Evolutionary conservation across 2,113 vertebrate species (phyloP), one percentile per base, ranked within the genome.

Genomic region (Pelecanus crispus): DNA sequence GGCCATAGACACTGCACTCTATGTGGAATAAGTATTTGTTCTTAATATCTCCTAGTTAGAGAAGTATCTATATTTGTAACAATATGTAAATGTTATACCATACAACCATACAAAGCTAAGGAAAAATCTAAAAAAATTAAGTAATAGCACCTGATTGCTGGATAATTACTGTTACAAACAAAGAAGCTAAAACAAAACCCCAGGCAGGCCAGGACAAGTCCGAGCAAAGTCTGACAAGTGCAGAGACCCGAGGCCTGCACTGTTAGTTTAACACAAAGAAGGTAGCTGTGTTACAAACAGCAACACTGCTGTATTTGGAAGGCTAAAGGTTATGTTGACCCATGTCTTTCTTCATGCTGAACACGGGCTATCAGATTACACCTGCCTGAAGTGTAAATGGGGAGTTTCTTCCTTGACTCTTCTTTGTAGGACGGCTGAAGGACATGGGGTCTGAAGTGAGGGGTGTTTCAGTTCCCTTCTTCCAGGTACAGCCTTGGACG

Each of bases 171-270:
- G 7, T 91, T 58, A 71, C 14, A 75, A 68, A 59, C 28, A 82
- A 68, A 56, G 25, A 61, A 61, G 31, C 17, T 62, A 32, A 70
- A 86, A 19, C 34, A 89, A 84, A 93, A 53, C 13, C 17, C 20
- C 6, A 22, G 53, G 26, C 53, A 86, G 19, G n/a, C 40, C 49
- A 19, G 45, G 59, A 12, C 40, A 61, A 53, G 63, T 52, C 29
- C 58, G 56, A 72, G 56, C 47, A 75, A 50, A 50, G 31, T 45
- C 67, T 44, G 67, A 7, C 9, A 44, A 50, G 5, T 5, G 11
- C 34, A n/a, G n/a, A 68, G 26, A 79, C 11, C 32, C 0, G 1
- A 59, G 40, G 12, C 12, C 29, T 25, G 29, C 1, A 1, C 17
- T 80, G 36, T 15, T 44, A 17, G 13, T 67, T 70, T 62, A 32